phyloP scores from a whole-genome alignment of 53 echinoderm and acorn worm species.

The Hippasteria phrygiana region DNA sequence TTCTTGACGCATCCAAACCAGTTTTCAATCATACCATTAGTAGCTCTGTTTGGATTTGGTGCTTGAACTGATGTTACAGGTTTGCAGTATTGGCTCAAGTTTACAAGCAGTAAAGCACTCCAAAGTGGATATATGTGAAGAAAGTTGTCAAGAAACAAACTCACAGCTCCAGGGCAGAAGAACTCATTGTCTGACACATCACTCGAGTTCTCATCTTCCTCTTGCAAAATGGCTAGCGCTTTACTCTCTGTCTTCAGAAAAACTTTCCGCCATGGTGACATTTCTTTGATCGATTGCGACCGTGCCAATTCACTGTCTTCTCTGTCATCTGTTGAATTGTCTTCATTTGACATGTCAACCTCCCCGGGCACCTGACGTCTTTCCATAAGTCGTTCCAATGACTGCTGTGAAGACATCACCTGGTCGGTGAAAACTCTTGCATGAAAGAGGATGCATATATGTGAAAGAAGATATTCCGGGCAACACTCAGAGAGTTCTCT shows the following conservation, averaged over 20 bases:
- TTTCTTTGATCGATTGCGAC: too few relatives aligned
- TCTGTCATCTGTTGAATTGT: too few relatives aligned
- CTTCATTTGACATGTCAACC: too few relatives aligned
- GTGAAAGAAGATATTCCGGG: slow-evolving; percentile 18
- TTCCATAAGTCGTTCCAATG: too few relatives aligned
- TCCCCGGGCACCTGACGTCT: too few relatives aligned
- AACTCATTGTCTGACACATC: neutral
- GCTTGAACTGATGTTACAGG: neutral
- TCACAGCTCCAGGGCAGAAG: slow-evolving; percentile 10
- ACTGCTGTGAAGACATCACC: too few relatives aligned
- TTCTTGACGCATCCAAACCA: slow-evolving; percentile 61
- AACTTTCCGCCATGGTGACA: too few relatives aligned
- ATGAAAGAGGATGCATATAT: slow-evolving; percentile 40
- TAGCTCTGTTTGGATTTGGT: neutral
- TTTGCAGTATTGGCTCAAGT: slow-evolving; percentile 23
- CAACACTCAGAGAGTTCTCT: neutral
- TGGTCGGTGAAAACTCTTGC: too few relatives aligned
- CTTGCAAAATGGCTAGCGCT: too few relatives aligned
- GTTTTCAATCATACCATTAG: slow-evolving; percentile 34
- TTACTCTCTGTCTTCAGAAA: too few relatives aligned
- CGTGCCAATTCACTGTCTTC: too few relatives aligned
- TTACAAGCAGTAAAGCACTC: slow-evolving; percentile 48
- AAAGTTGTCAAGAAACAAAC: neutral
- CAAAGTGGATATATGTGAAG: slow-evolving; percentile 56
- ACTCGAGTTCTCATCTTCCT: neutral